These are phyloP conservation scores for Trichonephila clavata DNA, from an alignment of 1,140 invertebrate species.

Conservation along the genomic window DNA sequence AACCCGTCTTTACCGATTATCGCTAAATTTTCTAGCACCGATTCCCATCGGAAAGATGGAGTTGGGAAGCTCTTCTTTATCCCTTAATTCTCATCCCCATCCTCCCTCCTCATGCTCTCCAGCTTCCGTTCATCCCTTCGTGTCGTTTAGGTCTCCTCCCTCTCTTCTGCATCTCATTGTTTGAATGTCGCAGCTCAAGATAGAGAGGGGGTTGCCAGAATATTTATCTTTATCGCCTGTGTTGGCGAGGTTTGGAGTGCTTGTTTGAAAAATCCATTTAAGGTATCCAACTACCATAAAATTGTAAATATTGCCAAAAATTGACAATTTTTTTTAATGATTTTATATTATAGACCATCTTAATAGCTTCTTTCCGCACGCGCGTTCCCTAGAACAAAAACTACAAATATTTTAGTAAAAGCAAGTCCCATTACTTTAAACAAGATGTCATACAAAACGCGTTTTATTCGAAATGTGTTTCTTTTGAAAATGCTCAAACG, in stretches of 20 bases:
- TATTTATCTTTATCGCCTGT: background rate
- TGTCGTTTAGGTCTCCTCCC: conserved; percentile 71
- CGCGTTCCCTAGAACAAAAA: too few relatives aligned
- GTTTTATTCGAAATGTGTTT: too few relatives aligned
- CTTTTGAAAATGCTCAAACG: too few relatives aligned
- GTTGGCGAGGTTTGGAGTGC: background rate
- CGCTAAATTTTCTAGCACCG: background rate
- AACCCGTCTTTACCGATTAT: conserved; percentile 45
- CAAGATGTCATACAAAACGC: too few relatives aligned
- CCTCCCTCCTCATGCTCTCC: conserved; percentile 40
- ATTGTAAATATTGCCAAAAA: too few relatives aligned
- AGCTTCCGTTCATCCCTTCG: conserved; percentile 73
- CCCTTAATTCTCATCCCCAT: conserved; percentile 25
- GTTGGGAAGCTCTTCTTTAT: conserved; percentile 10
- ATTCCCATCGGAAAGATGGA: conserved; percentile 12
- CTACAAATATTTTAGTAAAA: too few relatives aligned
- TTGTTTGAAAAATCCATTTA: too few relatives aligned
- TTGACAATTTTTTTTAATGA: too few relatives aligned
- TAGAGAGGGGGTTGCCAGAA: background rate
- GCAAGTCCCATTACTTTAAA: too few relatives aligned
- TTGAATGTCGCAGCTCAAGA: conserved; percentile 65
- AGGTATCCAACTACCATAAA: too few relatives aligned
- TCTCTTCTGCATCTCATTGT: conserved; percentile 73
- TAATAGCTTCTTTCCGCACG: too few relatives aligned
- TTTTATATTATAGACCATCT: too few relatives aligned